These are phyloP conservation scores for Cotesia chilonis DNA, from an alignment of 1,140 invertebrate species.

Conservation along the genomic window DNA sequence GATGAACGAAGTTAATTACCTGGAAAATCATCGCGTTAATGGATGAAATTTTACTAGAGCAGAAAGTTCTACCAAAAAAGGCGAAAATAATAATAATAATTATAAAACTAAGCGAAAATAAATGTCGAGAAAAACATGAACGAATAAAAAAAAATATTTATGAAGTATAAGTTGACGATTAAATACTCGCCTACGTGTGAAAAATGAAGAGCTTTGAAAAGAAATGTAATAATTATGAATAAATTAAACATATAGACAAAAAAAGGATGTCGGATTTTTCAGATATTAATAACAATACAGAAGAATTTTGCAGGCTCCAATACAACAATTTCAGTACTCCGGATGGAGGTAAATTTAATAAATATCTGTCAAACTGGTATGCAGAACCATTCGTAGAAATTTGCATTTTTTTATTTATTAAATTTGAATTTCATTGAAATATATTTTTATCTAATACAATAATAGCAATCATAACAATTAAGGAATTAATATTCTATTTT, in stretches of 20 bases:
- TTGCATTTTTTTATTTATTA: not conserved
- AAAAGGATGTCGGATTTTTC: constrained; percentile 48
- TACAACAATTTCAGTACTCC: constrained; percentile 50
- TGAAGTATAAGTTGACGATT: no score
- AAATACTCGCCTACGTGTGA: no score
- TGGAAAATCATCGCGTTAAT: no score
- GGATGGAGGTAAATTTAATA: constrained; percentile 48
- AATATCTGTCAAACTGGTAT: not conserved
- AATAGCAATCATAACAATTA: not conserved
- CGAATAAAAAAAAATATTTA: not conserved
- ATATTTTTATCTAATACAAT: constrained; percentile 8
- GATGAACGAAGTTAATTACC: no score
- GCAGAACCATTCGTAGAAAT: not conserved
- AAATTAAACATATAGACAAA: constrained; percentile 11
- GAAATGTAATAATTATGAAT: no score
- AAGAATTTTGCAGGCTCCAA: constrained; percentile 47
- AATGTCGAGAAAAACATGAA: constrained; percentile 9
- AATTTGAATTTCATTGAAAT: not conserved
- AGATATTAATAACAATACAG: constrained; percentile 43
- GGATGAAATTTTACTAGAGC: no score
- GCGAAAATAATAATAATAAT: no score
- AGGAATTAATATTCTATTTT: not conserved
- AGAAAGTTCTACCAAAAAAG: no score
- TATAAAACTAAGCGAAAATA: no score
- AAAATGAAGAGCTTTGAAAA: no score